These are phyloP conservation scores for Eledone cirrhosa DNA, from an alignment of 2,888 invertebrate species.

Conservation along the genomic window DNA sequence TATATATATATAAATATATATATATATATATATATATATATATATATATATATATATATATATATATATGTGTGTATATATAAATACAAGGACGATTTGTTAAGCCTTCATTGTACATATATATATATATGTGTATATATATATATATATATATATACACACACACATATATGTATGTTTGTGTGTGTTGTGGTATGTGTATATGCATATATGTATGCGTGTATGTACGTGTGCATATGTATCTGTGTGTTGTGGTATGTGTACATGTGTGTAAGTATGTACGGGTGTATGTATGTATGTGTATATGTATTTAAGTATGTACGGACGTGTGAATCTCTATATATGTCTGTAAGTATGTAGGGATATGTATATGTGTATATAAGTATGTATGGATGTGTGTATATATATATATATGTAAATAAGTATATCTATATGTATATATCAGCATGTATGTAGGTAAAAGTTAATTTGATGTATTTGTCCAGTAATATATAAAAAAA, in stretches of 20 bases:
- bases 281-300: neutral
- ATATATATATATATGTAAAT: neutral
- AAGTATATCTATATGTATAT: neutral
- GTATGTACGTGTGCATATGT: neutral
- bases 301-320: neutral
- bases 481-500: too few relatives aligned
- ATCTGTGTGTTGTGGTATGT: neutral
- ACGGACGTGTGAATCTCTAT: neutral
- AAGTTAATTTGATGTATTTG: too few relatives aligned
- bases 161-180: neutral
- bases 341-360: neutral
- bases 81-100: too few relatives aligned
- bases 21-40: neutral
- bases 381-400: neutral
- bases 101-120: too few relatives aligned
- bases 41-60: neutral
- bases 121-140: neutral
- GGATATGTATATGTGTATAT: neutral
- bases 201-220: neutral
- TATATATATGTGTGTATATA: neutral
- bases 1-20: neutral
- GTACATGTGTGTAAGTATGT: neutral
- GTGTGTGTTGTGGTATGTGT: neutral
- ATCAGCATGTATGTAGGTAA: neutral
- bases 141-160: neutral